Evolutionary conservation across 2,888 invertebrate genomes (phyloP).

Genomic region (Archips xylosteana): DNA sequence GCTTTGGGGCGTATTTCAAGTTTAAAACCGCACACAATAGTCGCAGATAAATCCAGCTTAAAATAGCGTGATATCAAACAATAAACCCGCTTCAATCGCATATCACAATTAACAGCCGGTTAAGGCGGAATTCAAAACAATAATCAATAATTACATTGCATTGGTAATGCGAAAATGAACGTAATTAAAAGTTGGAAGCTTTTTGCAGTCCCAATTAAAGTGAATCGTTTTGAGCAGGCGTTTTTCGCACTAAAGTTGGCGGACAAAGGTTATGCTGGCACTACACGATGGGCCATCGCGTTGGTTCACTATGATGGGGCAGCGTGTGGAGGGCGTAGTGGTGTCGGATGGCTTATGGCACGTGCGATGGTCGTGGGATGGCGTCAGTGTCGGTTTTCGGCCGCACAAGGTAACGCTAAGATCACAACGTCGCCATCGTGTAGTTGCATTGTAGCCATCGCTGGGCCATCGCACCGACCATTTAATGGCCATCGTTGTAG

Average conservation of each 20-base stretch:
- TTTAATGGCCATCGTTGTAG: too few relatives aligned
- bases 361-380: too few relatives aligned
- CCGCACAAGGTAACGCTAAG: too few relatives aligned
- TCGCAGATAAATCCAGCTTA: background rate
- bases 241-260: background rate
- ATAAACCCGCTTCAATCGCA: slow-evolving; percentile 31
- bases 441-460: too few relatives aligned
- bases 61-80: slow-evolving; percentile 29
- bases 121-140: slow-evolving; percentile 38
- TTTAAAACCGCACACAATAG: background rate
- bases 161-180: slow-evolving; percentile 4
- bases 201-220: background rate
- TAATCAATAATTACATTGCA: slow-evolving; percentile 34
- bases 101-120: slow-evolving; percentile 35
- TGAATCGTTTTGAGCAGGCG: background rate
- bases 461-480: too few relatives aligned
- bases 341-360: too few relatives aligned
- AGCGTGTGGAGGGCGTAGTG: too few relatives aligned
- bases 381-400: too few relatives aligned
- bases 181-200: slow-evolving; percentile 14
- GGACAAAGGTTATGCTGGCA: too few relatives aligned
- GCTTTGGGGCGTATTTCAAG: background rate
- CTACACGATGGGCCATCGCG: too few relatives aligned
- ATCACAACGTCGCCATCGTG: too few relatives aligned
- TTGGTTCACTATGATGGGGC: too few relatives aligned